phyloP scores from a whole-genome alignment of 2,797 vertebrate species.

The Coccyzus lansbergi region DNA sequence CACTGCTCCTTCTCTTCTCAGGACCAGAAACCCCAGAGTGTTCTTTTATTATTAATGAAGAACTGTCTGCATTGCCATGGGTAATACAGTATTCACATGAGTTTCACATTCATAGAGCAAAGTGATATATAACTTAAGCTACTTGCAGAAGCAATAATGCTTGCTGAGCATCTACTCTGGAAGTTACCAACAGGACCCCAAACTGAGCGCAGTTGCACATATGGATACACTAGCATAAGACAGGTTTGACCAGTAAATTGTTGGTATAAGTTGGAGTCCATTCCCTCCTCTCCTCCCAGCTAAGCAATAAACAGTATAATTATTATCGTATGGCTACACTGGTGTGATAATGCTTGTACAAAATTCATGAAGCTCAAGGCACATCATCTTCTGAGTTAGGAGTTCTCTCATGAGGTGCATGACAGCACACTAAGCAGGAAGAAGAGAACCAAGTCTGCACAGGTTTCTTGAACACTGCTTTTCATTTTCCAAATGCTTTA shows the following conservation, averaged over 20 bases:
- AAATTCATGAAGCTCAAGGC: not conserved
- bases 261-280: not conserved
- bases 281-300: not conserved
- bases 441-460: not conserved
- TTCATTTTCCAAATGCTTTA: not conserved
- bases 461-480: not conserved
- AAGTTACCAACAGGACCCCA: not conserved
- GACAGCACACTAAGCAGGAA: not conserved
- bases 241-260: not conserved
- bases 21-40: not conserved
- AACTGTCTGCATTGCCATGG: slow-evolving; percentile 36
- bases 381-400: not conserved
- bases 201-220: not conserved
- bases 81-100: not conserved
- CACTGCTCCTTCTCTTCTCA: not conserved
- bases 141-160: not conserved
- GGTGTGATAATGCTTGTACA: not conserved
- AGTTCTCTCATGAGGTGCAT: not conserved
- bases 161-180: not conserved
- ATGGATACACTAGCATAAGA: not conserved
- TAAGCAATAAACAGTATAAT: not conserved
- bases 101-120: slow-evolving; percentile 6
- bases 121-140: not conserved
- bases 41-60: slow-evolving; percentile 35
- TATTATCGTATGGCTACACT: not conserved